phyloP scores from a whole-genome alignment of 2,888 invertebrate species.

The Ecliptopera silaceata region DNA sequence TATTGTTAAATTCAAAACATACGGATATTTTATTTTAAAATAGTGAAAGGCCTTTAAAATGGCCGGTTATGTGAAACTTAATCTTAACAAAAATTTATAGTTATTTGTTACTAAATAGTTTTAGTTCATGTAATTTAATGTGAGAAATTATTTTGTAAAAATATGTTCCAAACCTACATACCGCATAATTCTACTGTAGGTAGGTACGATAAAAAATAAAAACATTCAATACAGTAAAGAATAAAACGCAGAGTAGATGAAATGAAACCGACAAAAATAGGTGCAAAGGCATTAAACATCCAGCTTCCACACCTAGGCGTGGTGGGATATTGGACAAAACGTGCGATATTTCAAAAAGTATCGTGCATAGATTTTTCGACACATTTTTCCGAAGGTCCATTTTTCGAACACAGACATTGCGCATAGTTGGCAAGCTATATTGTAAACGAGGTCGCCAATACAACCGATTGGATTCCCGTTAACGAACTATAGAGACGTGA shows the following conservation, averaged over 20 bases:
- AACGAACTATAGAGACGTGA: conserved; percentile 59
- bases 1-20: no score
- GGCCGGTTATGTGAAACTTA: no score
- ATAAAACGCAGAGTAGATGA: neutral
- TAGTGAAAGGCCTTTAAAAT: no score
- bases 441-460: conserved; percentile 37
- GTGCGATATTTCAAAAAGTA: conserved; percentile 2
- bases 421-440: conserved; percentile 20
- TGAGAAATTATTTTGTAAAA: no score
- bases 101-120: no score
- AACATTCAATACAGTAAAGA: neutral
- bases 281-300: neutral
- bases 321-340: neutral
- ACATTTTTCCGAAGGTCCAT: conserved; percentile 9
- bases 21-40: no score
- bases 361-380: conserved; percentile 2
- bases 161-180: no score
- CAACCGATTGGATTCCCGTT: conserved; percentile 51
- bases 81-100: no score
- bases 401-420: conserved; percentile 8
- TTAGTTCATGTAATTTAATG: no score
- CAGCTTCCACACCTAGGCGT: neutral
- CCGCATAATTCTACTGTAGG: no score
- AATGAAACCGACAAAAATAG: neutral
- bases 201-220: neutral